These are phyloP conservation scores for Antechinus stuartii DNA, from an alignment of 2,113 vertebrate genomes.

Conservation along the genomic window DNA sequence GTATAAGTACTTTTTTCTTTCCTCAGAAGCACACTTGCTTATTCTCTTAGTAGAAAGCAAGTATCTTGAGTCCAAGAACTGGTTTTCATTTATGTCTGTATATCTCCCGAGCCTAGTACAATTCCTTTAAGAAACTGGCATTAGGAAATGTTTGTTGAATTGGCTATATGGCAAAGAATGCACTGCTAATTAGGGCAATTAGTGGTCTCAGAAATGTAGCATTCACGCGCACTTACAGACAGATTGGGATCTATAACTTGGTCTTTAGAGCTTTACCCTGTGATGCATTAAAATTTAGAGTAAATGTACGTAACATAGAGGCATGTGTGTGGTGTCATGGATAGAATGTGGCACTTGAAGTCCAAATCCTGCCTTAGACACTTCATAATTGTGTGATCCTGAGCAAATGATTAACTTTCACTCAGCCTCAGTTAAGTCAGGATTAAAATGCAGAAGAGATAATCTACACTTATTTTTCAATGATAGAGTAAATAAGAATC, in stretches of 20 bases:
- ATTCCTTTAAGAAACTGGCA: neutral
- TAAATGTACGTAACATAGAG: constrained; percentile 50
- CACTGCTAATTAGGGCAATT: neutral
- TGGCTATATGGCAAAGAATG: neutral
- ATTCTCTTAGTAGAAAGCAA: neutral
- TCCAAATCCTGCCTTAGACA: neutral
- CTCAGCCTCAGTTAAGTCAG: neutral
- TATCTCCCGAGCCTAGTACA: neutral
- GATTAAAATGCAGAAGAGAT: neutral
- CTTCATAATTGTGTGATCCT: neutral
- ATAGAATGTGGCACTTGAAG: neutral
- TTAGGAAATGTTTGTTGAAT: neutral
- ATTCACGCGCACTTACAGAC: neutral
- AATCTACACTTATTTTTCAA: neutral
- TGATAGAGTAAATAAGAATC: neutral
- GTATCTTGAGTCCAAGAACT: neutral
- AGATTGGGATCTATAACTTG: neutral
- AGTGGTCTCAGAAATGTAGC: neutral
- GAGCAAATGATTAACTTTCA: neutral
- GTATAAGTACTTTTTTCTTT: neutral
- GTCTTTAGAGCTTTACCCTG: constrained; percentile 54
- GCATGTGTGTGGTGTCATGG: neutral
- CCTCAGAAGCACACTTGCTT: neutral
- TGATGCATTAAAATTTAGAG: constrained; percentile 73
- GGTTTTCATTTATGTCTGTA: neutral